Percentiles rank a stretch among this genome's conserved stretches.
These are phyloP conservation scores for Geotrypetes seraphini DNA, from an alignment of 2,797 vertebrate species.

Conservation along the genomic window DNA sequence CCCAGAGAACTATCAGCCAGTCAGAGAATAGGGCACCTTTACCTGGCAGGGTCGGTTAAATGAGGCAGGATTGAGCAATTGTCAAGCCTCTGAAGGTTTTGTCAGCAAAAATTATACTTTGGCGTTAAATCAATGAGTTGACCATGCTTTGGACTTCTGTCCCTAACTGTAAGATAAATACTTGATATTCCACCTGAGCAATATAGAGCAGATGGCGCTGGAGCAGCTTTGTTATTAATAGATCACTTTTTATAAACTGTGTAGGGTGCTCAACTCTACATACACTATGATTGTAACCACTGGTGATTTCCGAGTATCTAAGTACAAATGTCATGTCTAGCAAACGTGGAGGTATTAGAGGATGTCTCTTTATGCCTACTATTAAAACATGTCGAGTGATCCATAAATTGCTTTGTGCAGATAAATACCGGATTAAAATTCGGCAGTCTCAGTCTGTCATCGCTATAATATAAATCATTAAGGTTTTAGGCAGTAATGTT, in stretches of 20 bases:
- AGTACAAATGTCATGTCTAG: conserved; percentile 55
- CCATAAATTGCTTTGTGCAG: conserved; percentile 58
- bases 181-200: conserved; percentile 67
- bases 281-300: conserved; percentile 45
- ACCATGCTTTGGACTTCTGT: conserved; percentile 63
- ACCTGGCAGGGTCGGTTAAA: conserved; percentile 82
- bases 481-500: conserved; percentile 55
- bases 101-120: conserved; percentile 86
- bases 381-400: conserved; percentile 70
- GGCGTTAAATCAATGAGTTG: conserved; percentile 75
- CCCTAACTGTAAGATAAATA: conserved; percentile 72
- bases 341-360: conserved; percentile 37
- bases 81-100: conserved; percentile 89
- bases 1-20: conserved; percentile 89
- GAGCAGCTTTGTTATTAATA: conserved; percentile 59
- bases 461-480: conserved; percentile 54
- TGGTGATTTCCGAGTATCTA: conserved; percentile 39
- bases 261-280: conserved; percentile 45
- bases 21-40: conserved; percentile 79
- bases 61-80: conserved; percentile 80
- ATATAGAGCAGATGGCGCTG: conserved; percentile 46
- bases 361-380: conserved; percentile 55
- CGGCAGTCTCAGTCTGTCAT: conserved; percentile 60
- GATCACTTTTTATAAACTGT: conserved; percentile 61
- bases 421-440: conserved; percentile 67